phyloP scores from a whole-genome alignment of 2,888 invertebrate genomes.

The Erpobdella octoculata region DNA sequence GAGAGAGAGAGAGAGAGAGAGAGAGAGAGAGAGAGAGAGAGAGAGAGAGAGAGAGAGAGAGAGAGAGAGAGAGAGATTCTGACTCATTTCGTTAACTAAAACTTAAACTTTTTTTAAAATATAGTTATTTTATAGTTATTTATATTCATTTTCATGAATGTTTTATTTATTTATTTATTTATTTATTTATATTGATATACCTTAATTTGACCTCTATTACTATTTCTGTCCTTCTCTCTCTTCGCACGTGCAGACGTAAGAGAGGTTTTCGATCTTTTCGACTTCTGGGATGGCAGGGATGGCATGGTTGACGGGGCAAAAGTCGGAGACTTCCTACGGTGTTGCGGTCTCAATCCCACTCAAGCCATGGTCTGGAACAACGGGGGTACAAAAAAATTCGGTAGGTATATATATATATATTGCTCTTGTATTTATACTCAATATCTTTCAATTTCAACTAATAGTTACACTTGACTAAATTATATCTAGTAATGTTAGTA shows the following conservation, averaged over 20 bases:
- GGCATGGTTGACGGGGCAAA: slow-evolving; percentile 41
- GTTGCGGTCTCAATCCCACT: slow-evolving; percentile 41
- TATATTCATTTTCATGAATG: neutral
- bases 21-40: too few relatives aligned
- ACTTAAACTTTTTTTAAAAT: neutral
- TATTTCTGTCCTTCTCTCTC: neutral
- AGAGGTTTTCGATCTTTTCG: slow-evolving; percentile 8
- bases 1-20: too few relatives aligned
- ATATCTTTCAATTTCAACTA: too few relatives aligned
- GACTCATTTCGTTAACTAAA: neutral
- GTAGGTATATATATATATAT: slow-evolving; percentile 26
- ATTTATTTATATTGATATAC: too few relatives aligned
- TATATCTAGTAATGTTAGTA: too few relatives aligned
- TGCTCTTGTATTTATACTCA: too few relatives aligned
- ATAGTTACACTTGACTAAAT: too few relatives aligned
- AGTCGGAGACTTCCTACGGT: slow-evolving; percentile 41
- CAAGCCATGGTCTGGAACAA: slow-evolving; percentile 35
- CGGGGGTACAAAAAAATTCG: slow-evolving; percentile 40
- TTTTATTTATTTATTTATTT: neutral
- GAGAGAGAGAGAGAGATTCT: too few relatives aligned
- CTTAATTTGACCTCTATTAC: neutral
- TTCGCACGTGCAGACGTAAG: neutral
- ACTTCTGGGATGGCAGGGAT: slow-evolving; percentile 34
- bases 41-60: too few relatives aligned
- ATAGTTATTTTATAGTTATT: neutral